Evolutionary conservation across 2,888 invertebrate genomes (phyloP).

Genomic region (Plebejus argus): DNA sequence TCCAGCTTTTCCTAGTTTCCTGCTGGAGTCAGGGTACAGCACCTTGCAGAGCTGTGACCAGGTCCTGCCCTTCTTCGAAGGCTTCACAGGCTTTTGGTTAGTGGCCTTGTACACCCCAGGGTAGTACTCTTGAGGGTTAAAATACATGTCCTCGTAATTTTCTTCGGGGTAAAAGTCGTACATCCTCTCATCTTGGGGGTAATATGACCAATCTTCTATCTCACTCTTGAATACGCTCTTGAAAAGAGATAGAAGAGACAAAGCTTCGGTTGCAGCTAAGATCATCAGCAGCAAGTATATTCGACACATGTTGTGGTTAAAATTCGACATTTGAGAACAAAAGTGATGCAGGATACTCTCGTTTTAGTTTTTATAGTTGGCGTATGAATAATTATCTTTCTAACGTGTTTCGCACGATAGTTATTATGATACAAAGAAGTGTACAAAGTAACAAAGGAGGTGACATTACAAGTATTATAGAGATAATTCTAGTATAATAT

Average conservation of each 20-base stretch:
- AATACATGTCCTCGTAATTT: neutral
- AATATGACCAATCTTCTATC: neutral
- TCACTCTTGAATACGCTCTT: neutral
- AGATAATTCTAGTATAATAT: too few species aligned
- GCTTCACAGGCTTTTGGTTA: neutral
- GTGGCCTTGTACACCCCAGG: neutral
- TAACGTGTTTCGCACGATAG: conserved; percentile 4
- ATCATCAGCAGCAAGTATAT: neutral
- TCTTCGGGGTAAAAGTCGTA: conserved; percentile 3
- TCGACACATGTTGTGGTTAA: neutral
- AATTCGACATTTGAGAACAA: neutral
- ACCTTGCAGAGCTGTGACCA: conserved; percentile 20
- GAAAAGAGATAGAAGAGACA: conserved; percentile 4
- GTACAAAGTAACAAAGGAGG: neutral
- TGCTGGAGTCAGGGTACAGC: conserved; percentile 11
- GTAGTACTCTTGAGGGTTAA: neutral
- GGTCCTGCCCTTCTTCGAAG: neutral
- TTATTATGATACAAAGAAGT: neutral
- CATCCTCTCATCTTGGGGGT: neutral
- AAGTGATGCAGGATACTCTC: neutral
- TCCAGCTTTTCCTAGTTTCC: conserved; percentile 7
- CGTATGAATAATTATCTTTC: conserved; percentile 1
- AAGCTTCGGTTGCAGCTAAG: neutral
- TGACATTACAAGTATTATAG: neutral
- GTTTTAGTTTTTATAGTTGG: neutral